Evolutionary conservation across 2,888 invertebrate species (phyloP).

Genomic region (Lithosia quadra): DNA sequence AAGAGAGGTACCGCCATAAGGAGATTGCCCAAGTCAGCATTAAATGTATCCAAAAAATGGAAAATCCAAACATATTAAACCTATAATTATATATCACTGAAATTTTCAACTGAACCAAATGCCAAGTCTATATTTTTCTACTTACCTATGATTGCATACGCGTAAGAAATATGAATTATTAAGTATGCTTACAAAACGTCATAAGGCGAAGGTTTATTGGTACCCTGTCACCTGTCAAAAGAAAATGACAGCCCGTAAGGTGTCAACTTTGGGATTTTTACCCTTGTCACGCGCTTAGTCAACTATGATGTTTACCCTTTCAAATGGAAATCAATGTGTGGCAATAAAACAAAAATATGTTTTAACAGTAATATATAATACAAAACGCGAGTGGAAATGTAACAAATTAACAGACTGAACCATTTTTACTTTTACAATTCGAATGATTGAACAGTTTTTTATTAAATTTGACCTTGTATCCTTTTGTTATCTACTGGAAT

Average conservation of each 20-base stretch:
- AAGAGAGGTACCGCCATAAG: too few species aligned
- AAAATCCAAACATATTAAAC: too few species aligned
- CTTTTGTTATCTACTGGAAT: background rate
- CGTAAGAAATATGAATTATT: background rate
- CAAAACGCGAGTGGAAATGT: background rate
- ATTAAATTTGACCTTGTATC: background rate
- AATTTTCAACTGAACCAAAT: too few species aligned
- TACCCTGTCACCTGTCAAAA: constrained; percentile 59
- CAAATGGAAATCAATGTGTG: constrained; percentile 39
- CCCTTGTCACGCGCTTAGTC: constrained; percentile 55
- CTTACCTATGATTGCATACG: background rate
- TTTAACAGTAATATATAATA: background rate
- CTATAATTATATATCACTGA: too few species aligned
- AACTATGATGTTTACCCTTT: constrained; percentile 51
- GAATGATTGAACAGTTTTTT: background rate
- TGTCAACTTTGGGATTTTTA: constrained; percentile 57
- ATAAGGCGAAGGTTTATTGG: constrained; percentile 44
- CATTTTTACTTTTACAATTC: background rate
- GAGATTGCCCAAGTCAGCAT: too few species aligned
- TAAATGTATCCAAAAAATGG: too few species aligned
- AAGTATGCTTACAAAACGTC: constrained; percentile 10
- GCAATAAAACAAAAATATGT: constrained; percentile 17
- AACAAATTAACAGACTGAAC: background rate
- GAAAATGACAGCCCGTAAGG: constrained; percentile 44
- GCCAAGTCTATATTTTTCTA: too few species aligned